A percentile compares a stretch with the other conserved stretches of the same genome.
Conservation (phyloP, 2,888 invertebrate species). For the Epinotia nisella region DNA sequence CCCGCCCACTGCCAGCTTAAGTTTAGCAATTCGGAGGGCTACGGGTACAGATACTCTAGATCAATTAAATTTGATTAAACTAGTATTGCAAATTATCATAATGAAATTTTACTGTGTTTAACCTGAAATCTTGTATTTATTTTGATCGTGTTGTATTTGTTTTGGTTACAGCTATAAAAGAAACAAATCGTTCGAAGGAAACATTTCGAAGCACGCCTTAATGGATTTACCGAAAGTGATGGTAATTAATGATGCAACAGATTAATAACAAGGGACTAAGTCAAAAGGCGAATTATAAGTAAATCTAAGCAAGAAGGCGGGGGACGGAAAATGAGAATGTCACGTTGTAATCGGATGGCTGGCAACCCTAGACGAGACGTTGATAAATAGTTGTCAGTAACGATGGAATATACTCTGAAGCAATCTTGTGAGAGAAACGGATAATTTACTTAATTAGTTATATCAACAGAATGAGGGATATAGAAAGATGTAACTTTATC, state of each 20-base stretch:
- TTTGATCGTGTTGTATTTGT: too few relatives aligned
- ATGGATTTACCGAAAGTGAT: slow-evolving; percentile 40
- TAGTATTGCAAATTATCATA: too few relatives aligned
- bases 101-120: too few relatives aligned
- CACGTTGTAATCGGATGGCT: slow-evolving; percentile 48
- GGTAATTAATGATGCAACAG: slow-evolving; percentile 43
- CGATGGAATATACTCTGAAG: slow-evolving; percentile 12
- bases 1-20: too few relatives aligned
- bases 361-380: slow-evolving; percentile 46
- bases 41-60: too few relatives aligned
- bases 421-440: not conserved
- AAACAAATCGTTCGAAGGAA: slow-evolving; percentile 16
- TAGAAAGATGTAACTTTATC: too few relatives aligned
- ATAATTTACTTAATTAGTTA: not conserved
- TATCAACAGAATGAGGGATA: not conserved
- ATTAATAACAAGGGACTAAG: slow-evolving; percentile 45
- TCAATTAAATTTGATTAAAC: too few relatives aligned
- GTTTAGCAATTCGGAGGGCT: too few relatives aligned
- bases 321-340: slow-evolving; percentile 49
- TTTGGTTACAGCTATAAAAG: not conserved
- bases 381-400: slow-evolving; percentile 46
- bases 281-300: slow-evolving; percentile 46
- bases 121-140: too few relatives aligned
- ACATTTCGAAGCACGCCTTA: slow-evolving; percentile 36
- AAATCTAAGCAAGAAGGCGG: slow-evolving; percentile 40